These are phyloP conservation scores for Macrosoma leucophasiata DNA, from an alignment of 2,888 invertebrate genomes.

Conservation along the genomic window DNA sequence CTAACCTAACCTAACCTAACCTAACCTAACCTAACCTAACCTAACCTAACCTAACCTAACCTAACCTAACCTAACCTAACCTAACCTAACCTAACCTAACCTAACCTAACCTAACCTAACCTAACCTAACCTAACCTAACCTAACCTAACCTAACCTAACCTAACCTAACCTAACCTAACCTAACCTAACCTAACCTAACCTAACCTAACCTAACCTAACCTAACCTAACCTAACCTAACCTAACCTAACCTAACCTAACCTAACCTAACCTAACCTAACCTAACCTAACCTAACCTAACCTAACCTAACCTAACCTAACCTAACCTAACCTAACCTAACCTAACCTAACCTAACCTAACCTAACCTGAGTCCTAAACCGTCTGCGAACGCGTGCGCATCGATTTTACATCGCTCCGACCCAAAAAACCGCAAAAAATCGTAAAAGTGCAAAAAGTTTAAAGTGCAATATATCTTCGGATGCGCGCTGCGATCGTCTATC, in stretches of 20 bases:
- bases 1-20: constrained; percentile 23
- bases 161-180: constrained; percentile 15
- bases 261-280: constrained; percentile 20
- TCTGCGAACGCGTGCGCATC: constrained; percentile 24
- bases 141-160: constrained; percentile 18
- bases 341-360: constrained; percentile 23
- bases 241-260: constrained; percentile 22
- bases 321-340: constrained; percentile 24
- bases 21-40: constrained; percentile 21
- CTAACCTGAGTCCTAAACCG: constrained; percentile 17
- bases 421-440: constrained; percentile 27
- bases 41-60: constrained; percentile 22
- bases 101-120: constrained; percentile 24
- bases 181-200: constrained; percentile 17
- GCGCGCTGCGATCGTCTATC: too few relatives aligned
- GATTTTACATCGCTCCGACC: constrained; percentile 25
- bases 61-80: constrained; percentile 23
- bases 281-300: constrained; percentile 26
- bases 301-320: constrained; percentile 30
- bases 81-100: constrained; percentile 24
- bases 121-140: constrained; percentile 24
- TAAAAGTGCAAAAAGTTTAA: too few relatives aligned
- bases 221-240: constrained; percentile 17
- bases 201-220: constrained; percentile 26
- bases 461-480: too few relatives aligned